These are phyloP conservation scores for Burhinus oedicnemus DNA, from an alignment of 2,113 vertebrate genomes.

Conservation along the genomic window DNA sequence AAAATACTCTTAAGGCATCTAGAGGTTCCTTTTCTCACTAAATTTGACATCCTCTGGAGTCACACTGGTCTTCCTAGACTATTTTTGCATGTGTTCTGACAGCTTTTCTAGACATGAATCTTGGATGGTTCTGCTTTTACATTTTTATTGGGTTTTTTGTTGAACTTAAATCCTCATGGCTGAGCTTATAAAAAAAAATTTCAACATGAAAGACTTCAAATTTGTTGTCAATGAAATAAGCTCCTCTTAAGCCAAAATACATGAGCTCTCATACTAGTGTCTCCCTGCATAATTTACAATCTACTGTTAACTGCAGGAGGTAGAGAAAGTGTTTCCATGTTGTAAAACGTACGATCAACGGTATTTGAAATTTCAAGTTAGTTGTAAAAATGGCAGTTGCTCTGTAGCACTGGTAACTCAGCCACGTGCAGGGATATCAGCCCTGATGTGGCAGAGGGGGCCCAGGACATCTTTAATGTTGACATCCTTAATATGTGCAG, in stretches of 20 bases:
- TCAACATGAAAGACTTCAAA: not conserved
- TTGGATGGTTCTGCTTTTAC: not conserved
- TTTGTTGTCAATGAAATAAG: not conserved
- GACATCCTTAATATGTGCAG: not conserved
- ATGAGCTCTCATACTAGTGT: not conserved
- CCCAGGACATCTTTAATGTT: not conserved
- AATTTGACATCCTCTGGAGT: not conserved
- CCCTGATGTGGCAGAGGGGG: too few relatives aligned
- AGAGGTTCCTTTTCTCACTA: not conserved
- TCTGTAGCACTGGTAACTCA: rapidly evolving
- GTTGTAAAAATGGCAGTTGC: too few relatives aligned
- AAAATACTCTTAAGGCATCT: not conserved
- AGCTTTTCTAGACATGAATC: not conserved
- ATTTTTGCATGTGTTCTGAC: not conserved
- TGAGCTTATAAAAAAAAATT: not conserved
- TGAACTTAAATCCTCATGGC: not conserved
- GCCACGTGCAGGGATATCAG: not conserved
- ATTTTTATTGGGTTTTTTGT: not conserved
- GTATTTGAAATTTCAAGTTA: not conserved
- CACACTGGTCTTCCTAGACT: not conserved
- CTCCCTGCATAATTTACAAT: not conserved
- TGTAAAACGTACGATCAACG: not conserved
- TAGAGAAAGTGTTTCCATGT: rapidly evolving
- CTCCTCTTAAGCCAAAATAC: rapidly evolving
- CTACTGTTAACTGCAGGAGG: not conserved